Percentiles rank a stretch among this genome's conserved stretches.
Evolutionary conservation across 2,888 invertebrate species (phyloP).

Genomic region (Spodoptera littoralis): DNA sequence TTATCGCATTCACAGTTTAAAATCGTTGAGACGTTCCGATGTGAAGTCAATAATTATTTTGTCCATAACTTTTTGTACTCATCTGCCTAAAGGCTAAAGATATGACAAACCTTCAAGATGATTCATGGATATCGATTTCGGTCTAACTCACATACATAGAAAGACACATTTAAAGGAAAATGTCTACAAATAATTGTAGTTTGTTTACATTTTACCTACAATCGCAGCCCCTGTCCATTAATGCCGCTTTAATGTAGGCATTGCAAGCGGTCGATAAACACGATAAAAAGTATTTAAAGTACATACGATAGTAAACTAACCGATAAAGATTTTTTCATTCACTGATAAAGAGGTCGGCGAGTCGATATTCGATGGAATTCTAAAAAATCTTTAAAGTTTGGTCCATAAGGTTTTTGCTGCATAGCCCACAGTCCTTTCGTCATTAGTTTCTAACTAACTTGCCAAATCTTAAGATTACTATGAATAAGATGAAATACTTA

Average conservation of each 20-base stretch:
- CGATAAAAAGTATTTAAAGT: slow-evolving; percentile 62
- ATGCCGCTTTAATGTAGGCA: slow-evolving; percentile 49
- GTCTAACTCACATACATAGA: neutral
- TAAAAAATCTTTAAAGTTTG: slow-evolving; percentile 21
- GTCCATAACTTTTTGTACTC: too few species aligned
- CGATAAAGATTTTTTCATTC: slow-evolving; percentile 59
- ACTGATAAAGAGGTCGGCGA: slow-evolving; percentile 51
- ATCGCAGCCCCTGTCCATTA: slow-evolving; percentile 48
- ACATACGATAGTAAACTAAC: slow-evolving; percentile 57
- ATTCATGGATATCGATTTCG: neutral
- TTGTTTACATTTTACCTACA: slow-evolving; percentile 33
- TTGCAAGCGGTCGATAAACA: slow-evolving; percentile 57
- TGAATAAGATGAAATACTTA: too few species aligned
- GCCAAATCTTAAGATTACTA: neutral
- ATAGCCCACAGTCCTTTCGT: slow-evolving; percentile 8
- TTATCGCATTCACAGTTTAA: slow-evolving; percentile 13
- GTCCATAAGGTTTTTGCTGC: slow-evolving; percentile 6
- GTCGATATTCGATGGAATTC: slow-evolving; percentile 36
- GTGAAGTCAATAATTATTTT: too few species aligned
- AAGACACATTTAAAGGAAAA: neutral
- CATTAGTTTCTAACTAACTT: neutral
- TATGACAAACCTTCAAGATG: too few species aligned
- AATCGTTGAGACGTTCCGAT: too few species aligned
- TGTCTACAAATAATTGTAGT: slow-evolving; percentile 8
- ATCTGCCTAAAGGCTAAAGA: too few species aligned